phyloP scores from a whole-genome alignment of 2,888 invertebrate species.

The Cheilosia grossa region DNA sequence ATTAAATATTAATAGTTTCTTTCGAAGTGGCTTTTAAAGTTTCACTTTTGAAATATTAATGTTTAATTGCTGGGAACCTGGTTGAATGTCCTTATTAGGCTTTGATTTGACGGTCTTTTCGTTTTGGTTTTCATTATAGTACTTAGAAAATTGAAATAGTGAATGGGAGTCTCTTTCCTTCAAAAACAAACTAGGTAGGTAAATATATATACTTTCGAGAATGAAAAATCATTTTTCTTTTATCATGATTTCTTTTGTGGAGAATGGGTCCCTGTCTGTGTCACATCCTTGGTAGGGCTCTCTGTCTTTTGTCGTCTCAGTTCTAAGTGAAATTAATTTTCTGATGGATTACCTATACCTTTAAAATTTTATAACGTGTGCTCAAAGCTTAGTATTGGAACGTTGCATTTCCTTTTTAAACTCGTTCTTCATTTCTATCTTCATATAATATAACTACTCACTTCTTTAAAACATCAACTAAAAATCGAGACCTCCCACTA shows the following conservation, averaged over 20 bases:
- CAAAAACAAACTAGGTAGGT: background rate
- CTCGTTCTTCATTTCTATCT: too few species aligned
- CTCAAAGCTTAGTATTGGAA: too few species aligned
- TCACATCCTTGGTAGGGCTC: too few species aligned
- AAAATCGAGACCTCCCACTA: too few species aligned
- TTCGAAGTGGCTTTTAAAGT: constrained; percentile 62
- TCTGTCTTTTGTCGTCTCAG: too few species aligned
- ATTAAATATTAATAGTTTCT: constrained; percentile 62
- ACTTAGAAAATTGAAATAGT: background rate
- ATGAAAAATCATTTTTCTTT: background rate
- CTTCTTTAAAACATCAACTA: too few species aligned
- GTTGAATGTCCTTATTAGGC: constrained; percentile 55
- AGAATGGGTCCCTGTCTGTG: background rate
- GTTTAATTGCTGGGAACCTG: constrained; percentile 44
- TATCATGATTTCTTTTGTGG: background rate
- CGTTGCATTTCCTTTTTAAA: too few species aligned
- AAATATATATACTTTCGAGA: too few species aligned
- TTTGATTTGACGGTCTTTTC: constrained; percentile 32
- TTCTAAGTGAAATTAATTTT: too few species aligned
- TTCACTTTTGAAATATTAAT: constrained; percentile 61
- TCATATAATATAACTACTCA: too few species aligned
- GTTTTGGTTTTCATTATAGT: constrained; percentile 16
- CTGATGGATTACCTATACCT: too few species aligned
- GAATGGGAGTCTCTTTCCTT: background rate
- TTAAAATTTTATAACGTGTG: too few species aligned